Conservation (phyloP, 2,113 vertebrate genomes). For the Xyrauchen texanus region DNA sequence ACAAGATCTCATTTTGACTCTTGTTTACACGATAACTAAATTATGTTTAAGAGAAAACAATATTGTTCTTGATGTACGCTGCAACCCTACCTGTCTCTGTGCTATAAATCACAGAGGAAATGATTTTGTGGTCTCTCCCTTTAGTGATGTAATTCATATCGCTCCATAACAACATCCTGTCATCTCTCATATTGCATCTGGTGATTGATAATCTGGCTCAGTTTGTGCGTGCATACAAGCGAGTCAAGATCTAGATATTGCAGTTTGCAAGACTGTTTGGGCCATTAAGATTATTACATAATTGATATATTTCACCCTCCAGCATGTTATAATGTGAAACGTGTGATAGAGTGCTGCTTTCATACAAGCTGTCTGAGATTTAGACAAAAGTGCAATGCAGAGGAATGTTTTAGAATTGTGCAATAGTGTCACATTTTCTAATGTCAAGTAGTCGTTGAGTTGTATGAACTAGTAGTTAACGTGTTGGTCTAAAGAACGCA, state of each 20-base stretch:
- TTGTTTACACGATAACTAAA: background rate
- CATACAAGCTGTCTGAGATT: conserved; percentile 57
- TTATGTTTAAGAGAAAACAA: conserved; percentile 33
- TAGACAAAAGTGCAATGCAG: conserved; percentile 62
- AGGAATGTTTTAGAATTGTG: conserved; percentile 41
- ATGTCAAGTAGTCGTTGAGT: too few relatives aligned
- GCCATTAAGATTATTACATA: conserved; percentile 52
- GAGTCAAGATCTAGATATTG: conserved; percentile 43
- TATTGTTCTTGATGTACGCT: background rate
- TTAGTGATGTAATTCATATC: conserved; percentile 39
- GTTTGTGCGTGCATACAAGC: conserved; percentile 41
- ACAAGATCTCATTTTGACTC: conserved; percentile 13
- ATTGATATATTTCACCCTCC: conserved; percentile 54
- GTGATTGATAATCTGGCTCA: conserved; percentile 37
- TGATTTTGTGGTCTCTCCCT: conserved; percentile 30
- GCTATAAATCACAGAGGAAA: conserved; percentile 31
- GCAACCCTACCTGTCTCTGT: conserved; percentile 32
- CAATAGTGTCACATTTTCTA: too few relatives aligned
- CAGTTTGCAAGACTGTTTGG: conserved; percentile 53
- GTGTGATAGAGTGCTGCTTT: conserved; percentile 53
- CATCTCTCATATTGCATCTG: conserved; percentile 35
- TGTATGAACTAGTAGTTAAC: too few relatives aligned
- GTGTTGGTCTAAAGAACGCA: too few relatives aligned
- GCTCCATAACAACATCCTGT: conserved; percentile 34
- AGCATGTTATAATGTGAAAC: conserved; percentile 58